phyloP scores from a whole-genome alignment of 2,888 invertebrate species.

The Drosophila meridionalis region DNA sequence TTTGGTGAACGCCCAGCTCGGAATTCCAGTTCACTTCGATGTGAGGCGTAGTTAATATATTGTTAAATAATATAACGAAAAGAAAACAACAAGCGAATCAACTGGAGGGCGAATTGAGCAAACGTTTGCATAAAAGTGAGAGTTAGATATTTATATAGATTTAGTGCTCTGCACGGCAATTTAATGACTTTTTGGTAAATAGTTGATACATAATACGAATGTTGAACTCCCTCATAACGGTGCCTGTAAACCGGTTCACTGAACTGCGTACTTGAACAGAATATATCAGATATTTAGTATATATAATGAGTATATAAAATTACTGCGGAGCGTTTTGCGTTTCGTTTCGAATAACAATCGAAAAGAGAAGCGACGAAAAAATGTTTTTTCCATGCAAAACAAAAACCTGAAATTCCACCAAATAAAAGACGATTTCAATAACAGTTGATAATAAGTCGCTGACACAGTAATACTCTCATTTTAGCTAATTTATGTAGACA shows the following conservation, averaged over 20 bases:
- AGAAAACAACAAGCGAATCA: slow-evolving; percentile 19
- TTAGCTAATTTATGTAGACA: not conserved
- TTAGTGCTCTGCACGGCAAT: not conserved
- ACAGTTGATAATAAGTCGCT: not conserved
- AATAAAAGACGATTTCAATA: not conserved
- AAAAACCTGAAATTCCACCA: slow-evolving; percentile 33
- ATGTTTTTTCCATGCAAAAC: slow-evolving; percentile 22
- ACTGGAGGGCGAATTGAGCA: slow-evolving; percentile 42
- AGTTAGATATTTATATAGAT: slow-evolving; percentile 22
- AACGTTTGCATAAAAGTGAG: slow-evolving; percentile 38
- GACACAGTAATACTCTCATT: slow-evolving; percentile 22
- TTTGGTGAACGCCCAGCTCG: slow-evolving; percentile 70
- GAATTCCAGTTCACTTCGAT: slow-evolving; percentile 52
- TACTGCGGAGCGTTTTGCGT: not conserved
- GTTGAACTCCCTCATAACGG: slow-evolving; percentile 7
- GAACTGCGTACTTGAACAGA: slow-evolving; percentile 25
- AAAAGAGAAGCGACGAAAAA: slow-evolving; percentile 12
- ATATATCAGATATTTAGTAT: not conserved
- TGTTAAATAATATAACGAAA: slow-evolving; percentile 26
- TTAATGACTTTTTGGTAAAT: slow-evolving; percentile 11
- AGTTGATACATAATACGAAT: slow-evolving; percentile 1
- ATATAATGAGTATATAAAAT: slow-evolving; percentile 6
- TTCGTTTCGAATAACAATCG: slow-evolving; percentile 19
- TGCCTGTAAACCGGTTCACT: slow-evolving; percentile 30
- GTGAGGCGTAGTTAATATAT: slow-evolving; percentile 38